A percentile compares a stretch with the other conserved stretches of the same genome.
phyloP scores from a whole-genome alignment of 2,797 vertebrate species.

The Pipistrellus nathusii region DNA sequence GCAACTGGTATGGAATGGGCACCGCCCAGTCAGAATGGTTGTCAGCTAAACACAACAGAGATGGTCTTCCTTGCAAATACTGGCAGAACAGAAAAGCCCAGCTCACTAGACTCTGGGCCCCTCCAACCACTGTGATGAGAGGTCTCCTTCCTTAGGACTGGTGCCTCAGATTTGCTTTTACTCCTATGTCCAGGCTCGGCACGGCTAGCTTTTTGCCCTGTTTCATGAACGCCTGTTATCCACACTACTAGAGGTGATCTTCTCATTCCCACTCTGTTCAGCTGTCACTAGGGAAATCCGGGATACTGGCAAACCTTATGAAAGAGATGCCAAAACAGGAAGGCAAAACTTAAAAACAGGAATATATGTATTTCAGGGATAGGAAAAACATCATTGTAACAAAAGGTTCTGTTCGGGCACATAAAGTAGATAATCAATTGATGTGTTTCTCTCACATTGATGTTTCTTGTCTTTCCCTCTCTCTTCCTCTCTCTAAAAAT shows the following conservation, averaged over 20 bases:
- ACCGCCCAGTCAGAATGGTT: background rate
- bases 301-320: background rate
- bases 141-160: background rate
- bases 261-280: background rate
- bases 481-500: too few relatives aligned
- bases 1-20: background rate
- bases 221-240: background rate
- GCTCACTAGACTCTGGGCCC: background rate
- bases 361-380: background rate
- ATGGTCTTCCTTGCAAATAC: background rate
- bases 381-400: background rate
- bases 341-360: background rate
- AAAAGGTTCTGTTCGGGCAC: background rate
- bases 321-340: conserved; percentile 32
- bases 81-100: background rate
- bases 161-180: background rate
- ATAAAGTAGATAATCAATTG: too few relatives aligned
- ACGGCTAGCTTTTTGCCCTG: background rate
- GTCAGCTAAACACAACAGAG: background rate
- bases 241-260: background rate
- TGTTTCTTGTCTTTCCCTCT: too few relatives aligned
- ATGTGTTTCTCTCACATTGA: too few relatives aligned
- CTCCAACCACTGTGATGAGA: background rate
- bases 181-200: background rate
- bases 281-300: background rate